Conservation (phyloP, 2,797 vertebrate genomes). For the Limosa lapponica region DNA sequence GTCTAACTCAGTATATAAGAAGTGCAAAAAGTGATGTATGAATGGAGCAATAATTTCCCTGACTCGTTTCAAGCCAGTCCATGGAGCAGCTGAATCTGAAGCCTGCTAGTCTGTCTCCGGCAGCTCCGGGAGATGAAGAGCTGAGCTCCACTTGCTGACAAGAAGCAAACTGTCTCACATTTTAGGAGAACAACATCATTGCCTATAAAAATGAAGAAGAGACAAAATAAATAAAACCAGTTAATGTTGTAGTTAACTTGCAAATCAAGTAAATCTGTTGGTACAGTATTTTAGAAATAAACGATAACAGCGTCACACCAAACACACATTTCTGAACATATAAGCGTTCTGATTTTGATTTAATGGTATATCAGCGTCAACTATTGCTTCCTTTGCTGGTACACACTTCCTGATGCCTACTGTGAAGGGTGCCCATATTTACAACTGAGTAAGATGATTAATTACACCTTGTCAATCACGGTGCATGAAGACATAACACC, state of each 20-base stretch:
- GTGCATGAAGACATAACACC: slow-evolving; percentile 87
- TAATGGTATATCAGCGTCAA: slow-evolving; percentile 81
- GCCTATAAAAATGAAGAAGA: slow-evolving; percentile 82
- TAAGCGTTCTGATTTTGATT: slow-evolving; percentile 77
- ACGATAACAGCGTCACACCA: slow-evolving; percentile 82
- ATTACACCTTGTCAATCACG: slow-evolving; percentile 86
- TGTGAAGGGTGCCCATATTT: slow-evolving; percentile 84
- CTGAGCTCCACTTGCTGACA: slow-evolving; percentile 81
- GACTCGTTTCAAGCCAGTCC: background rate
- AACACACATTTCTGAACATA: slow-evolving; percentile 80
- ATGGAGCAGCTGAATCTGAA: slow-evolving; percentile 38
- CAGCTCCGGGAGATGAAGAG: slow-evolving; percentile 72
- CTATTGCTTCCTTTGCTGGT: slow-evolving; percentile 82
- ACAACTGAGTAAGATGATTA: slow-evolving; percentile 86
- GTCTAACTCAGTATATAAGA: background rate
- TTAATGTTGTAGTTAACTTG: slow-evolving; percentile 85
- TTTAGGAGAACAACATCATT: slow-evolving; percentile 82
- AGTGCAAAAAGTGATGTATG: slow-evolving; percentile 17
- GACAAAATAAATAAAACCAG: slow-evolving; percentile 83
- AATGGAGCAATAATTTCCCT: slow-evolving; percentile 6
- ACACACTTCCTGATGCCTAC: slow-evolving; percentile 83
- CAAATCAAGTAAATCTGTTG: slow-evolving; percentile 86
- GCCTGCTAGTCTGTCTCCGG: slow-evolving; percentile 55
- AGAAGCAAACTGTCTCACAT: slow-evolving; percentile 83
- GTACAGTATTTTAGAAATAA: slow-evolving; percentile 84